These are phyloP conservation scores for Halcyon chelicuti DNA, from an alignment of 2,797 vertebrate genomes.

Conservation along the genomic window DNA sequence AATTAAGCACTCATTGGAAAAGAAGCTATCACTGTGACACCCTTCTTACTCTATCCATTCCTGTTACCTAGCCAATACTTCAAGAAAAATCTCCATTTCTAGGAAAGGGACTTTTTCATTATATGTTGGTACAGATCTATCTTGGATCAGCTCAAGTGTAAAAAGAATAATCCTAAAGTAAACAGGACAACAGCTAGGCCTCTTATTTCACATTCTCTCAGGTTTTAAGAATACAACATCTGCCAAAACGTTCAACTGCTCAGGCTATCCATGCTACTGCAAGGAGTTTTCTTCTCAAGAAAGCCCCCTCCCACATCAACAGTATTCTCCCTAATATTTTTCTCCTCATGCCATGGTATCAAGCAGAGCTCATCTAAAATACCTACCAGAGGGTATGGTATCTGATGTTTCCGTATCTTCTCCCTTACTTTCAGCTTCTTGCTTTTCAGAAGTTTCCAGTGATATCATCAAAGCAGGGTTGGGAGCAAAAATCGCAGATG, in stretches of 20 bases:
- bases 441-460: slow-evolving; percentile 88
- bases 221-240: neutral
- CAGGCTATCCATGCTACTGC: neutral
- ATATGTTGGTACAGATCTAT: neutral
- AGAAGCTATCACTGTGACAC: neutral
- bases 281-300: neutral
- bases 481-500: slow-evolving; percentile 96
- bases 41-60: neutral
- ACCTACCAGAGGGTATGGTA: slow-evolving; percentile 91
- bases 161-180: neutral
- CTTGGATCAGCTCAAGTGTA: neutral
- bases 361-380: neutral
- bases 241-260: neutral
- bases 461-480: slow-evolving; percentile 93
- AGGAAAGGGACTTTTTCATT: neutral
- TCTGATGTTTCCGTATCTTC: slow-evolving; percentile 86
- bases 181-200: neutral
- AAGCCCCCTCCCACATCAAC: accelerated
- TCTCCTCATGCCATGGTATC: neutral
- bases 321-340: neutral
- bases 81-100: neutral
- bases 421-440: slow-evolving; percentile 86
- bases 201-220: neutral
- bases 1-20: neutral
- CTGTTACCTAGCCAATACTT: neutral